Conservation (phyloP, 2,888 invertebrate species). For the Lochmaea capreae region DNA sequence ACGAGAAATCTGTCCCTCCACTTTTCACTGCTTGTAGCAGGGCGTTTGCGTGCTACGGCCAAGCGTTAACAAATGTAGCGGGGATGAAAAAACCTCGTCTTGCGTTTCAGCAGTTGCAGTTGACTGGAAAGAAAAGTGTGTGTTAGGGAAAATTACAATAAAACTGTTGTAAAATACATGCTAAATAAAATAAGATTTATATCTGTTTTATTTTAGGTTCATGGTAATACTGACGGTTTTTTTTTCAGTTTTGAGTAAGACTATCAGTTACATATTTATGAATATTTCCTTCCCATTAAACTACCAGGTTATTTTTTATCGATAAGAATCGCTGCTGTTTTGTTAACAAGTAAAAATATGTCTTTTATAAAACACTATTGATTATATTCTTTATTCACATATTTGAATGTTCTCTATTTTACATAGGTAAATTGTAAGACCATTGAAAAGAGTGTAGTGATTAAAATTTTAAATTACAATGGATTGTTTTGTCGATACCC, state of each 20-base stretch:
- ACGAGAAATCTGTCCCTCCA: slow-evolving; percentile 50
- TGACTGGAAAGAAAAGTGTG: slow-evolving; percentile 52
- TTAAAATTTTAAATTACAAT: too few species aligned
- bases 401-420: background rate
- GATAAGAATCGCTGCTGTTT: background rate
- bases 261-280: slow-evolving; percentile 3
- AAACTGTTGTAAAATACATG: slow-evolving; percentile 39
- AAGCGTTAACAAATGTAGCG: slow-evolving; percentile 56
- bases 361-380: background rate
- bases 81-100: slow-evolving; percentile 58
- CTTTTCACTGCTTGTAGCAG: slow-evolving; percentile 42
- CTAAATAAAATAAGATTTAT: background rate
- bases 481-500: too few species aligned
- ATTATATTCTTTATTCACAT: background rate
- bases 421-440: too few species aligned
- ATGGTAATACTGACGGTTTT: background rate
- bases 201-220: background rate
- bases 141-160: slow-evolving; percentile 55
- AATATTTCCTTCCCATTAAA: background rate
- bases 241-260: background rate
- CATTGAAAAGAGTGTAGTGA: too few species aligned
- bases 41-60: slow-evolving; percentile 57
- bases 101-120: slow-evolving; percentile 37
- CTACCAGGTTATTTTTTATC: background rate
- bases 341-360: background rate